Evolutionary conservation across 2,888 invertebrate genomes (phyloP), one percentile per base, ranked within the genome.

Genomic region (Penaeus monodon): DNA sequence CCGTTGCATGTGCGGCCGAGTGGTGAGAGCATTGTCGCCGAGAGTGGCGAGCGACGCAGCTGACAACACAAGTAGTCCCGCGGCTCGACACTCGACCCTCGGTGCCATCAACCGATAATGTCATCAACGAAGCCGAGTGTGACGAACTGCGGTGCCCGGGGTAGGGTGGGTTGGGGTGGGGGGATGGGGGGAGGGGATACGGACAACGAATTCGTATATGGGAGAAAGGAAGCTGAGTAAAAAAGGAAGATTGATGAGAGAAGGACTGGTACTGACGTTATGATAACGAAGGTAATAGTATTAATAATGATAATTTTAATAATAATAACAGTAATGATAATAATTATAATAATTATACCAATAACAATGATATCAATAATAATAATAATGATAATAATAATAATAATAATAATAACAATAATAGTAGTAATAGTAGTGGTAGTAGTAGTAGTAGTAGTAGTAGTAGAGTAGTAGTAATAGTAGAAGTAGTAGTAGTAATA

Each of bases 241-340:
- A 38, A 22, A 12, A 68, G 68, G 68, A 63, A 74, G 29, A n/a
- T 49, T 81, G 63, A 73, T 22, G 73, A 64, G n/a, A 82, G 29
- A 24, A 20, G 27, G 57, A 82, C 57, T n/a, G 22, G 17, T 81
- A 33, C 49, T 68, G 29, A 24, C 20, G 24, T 12, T 17, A 68
- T 0, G 29, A 68, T 68, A 24, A 68, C 29, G 20, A 68, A 14
- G 29, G 20, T 68, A 68, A 68, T 68, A 68, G 20, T 68, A 68
- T 12, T 24, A 68, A 68, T 24, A 29, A 68, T 17, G 24, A 68
- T 68, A 24, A 68, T 68, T 12, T 1, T 68, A 24, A 68, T 22
- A 68, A 68, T 68, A 24, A 14, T 68, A 68, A 17, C 14, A 68
- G 14, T 20, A 68, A 68, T 68, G 24, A 68, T 68, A 68, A 68